Percentiles rank a stretch among this genome's conserved stretches.
Evolutionary conservation across 1,140 invertebrate genomes (phyloP).

Genomic region (Cyclina sinensis): DNA sequence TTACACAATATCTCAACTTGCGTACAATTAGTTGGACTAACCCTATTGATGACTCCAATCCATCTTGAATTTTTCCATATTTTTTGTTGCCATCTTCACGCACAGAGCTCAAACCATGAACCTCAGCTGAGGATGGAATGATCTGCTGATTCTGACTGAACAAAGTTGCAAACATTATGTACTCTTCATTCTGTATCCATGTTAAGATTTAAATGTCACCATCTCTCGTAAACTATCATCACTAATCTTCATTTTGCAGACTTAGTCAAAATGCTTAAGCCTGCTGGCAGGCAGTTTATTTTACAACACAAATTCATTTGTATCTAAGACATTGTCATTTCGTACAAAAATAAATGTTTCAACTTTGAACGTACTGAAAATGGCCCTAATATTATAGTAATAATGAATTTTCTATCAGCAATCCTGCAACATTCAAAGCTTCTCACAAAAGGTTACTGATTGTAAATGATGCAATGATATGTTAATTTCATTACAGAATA

Average conservation of each 20-base stretch:
- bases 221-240: too few species aligned
- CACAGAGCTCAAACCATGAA: not conserved
- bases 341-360: too few species aligned
- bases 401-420: not conserved
- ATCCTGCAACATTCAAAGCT: not conserved
- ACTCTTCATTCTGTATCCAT: not conserved
- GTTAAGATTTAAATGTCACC: too few species aligned
- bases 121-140: not conserved
- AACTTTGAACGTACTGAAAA: too few species aligned
- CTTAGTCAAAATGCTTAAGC: too few species aligned
- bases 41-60: constrained; percentile 51
- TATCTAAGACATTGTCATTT: too few species aligned
- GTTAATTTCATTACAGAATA: not conserved
- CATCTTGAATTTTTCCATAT: constrained; percentile 56
- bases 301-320: too few species aligned
- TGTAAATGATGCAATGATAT: not conserved
- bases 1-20: too few species aligned
- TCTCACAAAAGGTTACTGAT: not conserved
- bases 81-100: constrained; percentile 16
- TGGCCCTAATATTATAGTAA: too few species aligned
- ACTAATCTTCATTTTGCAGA: too few species aligned
- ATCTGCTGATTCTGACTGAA: not conserved
- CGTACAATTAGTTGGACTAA: too few species aligned
- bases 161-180: constrained; percentile 3
- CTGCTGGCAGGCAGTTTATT: too few species aligned